Evolutionary conservation across 1,140 invertebrate species (phyloP), one percentile per base, ranked within the genome.

Genomic region (Delia radicum): DNA sequence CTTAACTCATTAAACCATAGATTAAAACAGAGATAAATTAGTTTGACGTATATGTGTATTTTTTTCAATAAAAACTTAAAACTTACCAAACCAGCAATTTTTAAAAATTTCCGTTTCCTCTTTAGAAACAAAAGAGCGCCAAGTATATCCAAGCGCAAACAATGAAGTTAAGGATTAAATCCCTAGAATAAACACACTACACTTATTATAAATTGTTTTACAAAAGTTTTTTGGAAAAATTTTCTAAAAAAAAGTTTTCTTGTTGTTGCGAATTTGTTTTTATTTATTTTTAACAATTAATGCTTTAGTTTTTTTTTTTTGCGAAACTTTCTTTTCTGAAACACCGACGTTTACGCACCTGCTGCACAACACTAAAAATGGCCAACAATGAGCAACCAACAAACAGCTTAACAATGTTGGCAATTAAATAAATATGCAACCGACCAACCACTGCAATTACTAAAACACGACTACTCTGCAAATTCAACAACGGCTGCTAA

Each of bases 381-480:
- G 15, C 13, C 28, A 69, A 31, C 65, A 33, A 69, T 69, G 29
- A n/a, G 5, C n/a, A 18, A 33, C 29, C 65, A 37, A 69, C 65
- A 24, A 69, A 33, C 29, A 5, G 29, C 21, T 69, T 69, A 69
- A 69, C 65, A 69, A 69, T 69, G 21, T 69, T 69, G 29, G 29
- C 29, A 69, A 69, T 65, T 69, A 69, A 69, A 33, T n/a, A n/a
- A 69, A 33, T 69, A 33, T 69, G 29, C 65, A 69, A 69, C 65
- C 65, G 65, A 69, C 65, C 29, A 69, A 33, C 29, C 29, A 69
- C 29, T 33, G 37, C 29, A 24, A 33, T 33, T 21, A 69, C 65
- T 33, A 10, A 24, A 69, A 33, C 29, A 69, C 65, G 65, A 69
- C 65, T 69, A 69, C n/a, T 37, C 10, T 55, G 5, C 13, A 27